Evolutionary conservation across 1,140 invertebrate species (phyloP), one percentile per base, ranked within the genome.

Genomic region (Caerostris darwini): DNA sequence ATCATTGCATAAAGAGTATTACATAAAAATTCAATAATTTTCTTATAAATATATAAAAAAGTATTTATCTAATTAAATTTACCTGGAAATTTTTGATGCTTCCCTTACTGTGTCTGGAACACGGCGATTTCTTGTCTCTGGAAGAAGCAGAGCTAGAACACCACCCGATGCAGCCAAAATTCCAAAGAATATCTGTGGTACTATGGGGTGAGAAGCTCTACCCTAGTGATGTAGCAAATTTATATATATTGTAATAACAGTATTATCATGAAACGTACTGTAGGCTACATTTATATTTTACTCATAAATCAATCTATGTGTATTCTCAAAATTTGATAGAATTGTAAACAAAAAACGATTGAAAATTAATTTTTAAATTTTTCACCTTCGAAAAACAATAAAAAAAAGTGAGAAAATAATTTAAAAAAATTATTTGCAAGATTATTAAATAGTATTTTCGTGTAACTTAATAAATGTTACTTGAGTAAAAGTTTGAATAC

Each of bases 131-230:
- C 96, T 96, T 3, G 97, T 97, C 96, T 97, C 97, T 53, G 97
- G 97, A 7, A 97, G 94, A 0, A 96, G 83, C 0, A 97, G 94
- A 6, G 96, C 96, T 0, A 96, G 93, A 1, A 97, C 69, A 61
- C 97, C 97, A 50, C 97, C 97, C 67, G 96, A 93, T 61, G 97
- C 82, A 67, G 96, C 96, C 53, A 96, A 95, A 57, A 95, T 95
- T 53, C 97, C 97, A 95, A 97, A 97, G 7, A 97, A 95, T 3
- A 97, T 96, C 56, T 97, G 97, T 3, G 97, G 97, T 92, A 97
- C 85, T 6, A 54, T 5, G 2, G 83, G 82, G 58, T 83, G 50
- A 8, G 61, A 88, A 6, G 19, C 12, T 54, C 50, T 53, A 6
- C 71, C 19, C 91, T 93, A 17, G 10, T 34, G 34, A 34, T 34